Percentiles rank a stretch among this genome's conserved stretches.
phyloP scores from a whole-genome alignment of 2,888 invertebrate genomes.

The Smittia sp. region DNA sequence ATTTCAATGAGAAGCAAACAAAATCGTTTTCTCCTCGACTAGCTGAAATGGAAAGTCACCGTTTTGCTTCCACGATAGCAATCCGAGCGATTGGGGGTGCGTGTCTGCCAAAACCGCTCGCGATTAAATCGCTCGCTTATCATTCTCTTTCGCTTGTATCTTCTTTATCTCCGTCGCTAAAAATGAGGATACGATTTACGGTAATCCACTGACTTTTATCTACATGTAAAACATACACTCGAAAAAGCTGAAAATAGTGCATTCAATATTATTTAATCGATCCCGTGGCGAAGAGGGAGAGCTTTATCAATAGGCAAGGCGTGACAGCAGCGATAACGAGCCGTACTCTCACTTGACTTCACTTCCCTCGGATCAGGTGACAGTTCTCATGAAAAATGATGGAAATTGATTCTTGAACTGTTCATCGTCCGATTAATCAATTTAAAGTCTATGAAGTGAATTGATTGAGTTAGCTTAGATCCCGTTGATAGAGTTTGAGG shows the following conservation, averaged over 20 bases:
- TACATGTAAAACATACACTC: not conserved
- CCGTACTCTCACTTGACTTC: not conserved
- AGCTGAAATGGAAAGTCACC: too few relatives aligned
- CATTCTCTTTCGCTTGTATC: not conserved
- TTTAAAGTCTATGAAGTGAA: not conserved
- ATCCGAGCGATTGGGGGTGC: not conserved
- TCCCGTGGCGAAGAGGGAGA: not conserved
- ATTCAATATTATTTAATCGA: not conserved
- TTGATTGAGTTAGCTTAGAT: too few relatives aligned
- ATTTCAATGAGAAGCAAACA: too few relatives aligned
- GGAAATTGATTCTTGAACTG: not conserved
- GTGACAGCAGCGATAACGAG: not conserved
- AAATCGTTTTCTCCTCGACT: too few relatives aligned
- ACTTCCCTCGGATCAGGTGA: not conserved
- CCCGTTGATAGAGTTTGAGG: too few relatives aligned
- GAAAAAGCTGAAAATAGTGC: too few relatives aligned
- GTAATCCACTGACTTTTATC: conserved; percentile 4
- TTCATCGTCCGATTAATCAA: not conserved
- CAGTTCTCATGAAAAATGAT: not conserved
- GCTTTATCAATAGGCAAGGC: not conserved
- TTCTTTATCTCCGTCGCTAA: not conserved
- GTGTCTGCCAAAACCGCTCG: not conserved
- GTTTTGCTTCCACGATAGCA: too few relatives aligned
- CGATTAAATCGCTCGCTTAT: not conserved
- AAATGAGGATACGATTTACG: not conserved